Conservation (phyloP, 2,113 vertebrate genomes). For the Tragulus kanchil region DNA sequence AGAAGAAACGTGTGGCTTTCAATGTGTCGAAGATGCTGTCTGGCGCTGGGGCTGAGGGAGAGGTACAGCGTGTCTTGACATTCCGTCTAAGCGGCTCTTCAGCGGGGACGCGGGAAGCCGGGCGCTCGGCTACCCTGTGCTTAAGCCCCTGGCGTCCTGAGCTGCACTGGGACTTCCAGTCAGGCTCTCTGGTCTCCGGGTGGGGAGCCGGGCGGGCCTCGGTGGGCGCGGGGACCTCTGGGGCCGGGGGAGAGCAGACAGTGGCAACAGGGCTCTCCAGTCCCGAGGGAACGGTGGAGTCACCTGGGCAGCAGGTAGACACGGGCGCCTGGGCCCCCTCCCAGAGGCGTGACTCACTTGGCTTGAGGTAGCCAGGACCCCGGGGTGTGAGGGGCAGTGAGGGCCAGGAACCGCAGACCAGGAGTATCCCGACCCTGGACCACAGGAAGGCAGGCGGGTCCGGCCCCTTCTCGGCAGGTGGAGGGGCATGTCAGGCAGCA, state of each 20-base stretch:
- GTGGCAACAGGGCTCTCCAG: neutral
- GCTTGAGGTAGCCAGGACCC: neutral
- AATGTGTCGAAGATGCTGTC: slow-evolving; percentile 96
- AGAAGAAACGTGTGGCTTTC: slow-evolving; percentile 95
- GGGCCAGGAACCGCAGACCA: fast-evolving
- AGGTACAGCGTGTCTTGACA: slow-evolving; percentile 86
- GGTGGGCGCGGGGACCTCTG: neutral
- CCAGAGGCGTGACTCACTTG: neutral
- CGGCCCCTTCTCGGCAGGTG: neutral
- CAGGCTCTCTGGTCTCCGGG: neutral
- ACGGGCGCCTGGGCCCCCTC: neutral
- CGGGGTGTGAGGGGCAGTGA: neutral
- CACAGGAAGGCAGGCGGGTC: neutral
- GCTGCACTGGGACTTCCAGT: slow-evolving; percentile 3
- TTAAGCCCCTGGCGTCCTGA: neutral
- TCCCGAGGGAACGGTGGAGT: neutral
- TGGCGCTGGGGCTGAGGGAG: slow-evolving; percentile 91
- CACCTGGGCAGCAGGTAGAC: neutral
- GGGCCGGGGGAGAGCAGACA: neutral
- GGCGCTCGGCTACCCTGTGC: neutral
- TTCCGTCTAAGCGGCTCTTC: no score
- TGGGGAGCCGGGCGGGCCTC: neutral
- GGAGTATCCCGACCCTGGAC: neutral
- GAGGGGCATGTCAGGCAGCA: neutral
- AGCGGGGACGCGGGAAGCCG: neutral